Conservation (phyloP, 2,113 vertebrate species). For the Thunnus maccoyii region DNA sequence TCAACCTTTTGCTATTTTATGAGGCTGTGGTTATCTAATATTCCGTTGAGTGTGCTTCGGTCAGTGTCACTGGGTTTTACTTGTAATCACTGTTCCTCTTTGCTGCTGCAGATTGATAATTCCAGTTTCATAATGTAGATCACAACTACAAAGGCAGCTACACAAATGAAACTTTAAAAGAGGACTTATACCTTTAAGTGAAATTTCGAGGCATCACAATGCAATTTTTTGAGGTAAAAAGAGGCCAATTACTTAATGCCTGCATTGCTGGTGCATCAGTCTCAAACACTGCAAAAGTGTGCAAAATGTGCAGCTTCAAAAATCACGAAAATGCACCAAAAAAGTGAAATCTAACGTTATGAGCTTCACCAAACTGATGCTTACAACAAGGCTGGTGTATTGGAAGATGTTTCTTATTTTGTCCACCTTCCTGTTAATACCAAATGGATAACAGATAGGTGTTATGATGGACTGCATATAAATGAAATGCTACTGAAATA, state of each 20-base stretch:
- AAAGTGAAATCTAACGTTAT: neutral
- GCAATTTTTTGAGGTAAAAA: neutral
- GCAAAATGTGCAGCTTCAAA: neutral
- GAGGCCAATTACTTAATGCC: neutral
- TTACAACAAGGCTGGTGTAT: neutral
- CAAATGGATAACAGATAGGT: neutral
- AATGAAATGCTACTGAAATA: slow-evolving; percentile 7
- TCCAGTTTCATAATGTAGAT: neutral
- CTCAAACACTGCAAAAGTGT: neutral
- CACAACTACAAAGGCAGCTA: slow-evolving; percentile 13
- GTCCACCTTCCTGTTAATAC: neutral
- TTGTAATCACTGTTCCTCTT: neutral
- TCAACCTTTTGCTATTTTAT: neutral
- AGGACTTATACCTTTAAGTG: neutral
- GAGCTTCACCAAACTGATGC: slow-evolving; percentile 13
- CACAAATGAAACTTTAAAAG: slow-evolving; percentile 5
- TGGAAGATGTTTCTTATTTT: slow-evolving; percentile 2
- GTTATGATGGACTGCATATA: slow-evolving; percentile 15
- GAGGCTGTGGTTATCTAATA: neutral
- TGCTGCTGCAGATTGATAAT: neutral
- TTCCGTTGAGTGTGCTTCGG: neutral
- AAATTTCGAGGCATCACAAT: neutral
- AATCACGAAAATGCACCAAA: neutral
- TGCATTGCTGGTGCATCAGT: neutral
- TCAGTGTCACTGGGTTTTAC: slow-evolving; percentile 3